Evolutionary conservation across 2,113 vertebrate genomes (phyloP).

Genomic region (Progne subis): DNA sequence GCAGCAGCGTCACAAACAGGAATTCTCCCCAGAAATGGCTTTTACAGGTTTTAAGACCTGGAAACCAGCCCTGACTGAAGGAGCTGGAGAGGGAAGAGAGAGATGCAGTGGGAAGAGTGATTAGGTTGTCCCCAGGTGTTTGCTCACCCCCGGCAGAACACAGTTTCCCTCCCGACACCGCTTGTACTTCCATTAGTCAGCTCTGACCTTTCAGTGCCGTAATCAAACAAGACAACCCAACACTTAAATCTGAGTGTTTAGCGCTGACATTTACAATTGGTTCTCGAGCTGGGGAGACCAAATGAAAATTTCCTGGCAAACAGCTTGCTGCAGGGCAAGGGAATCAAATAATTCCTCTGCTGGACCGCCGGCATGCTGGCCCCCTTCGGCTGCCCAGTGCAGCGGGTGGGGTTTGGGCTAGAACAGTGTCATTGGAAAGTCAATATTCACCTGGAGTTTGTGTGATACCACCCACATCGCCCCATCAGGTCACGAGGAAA

Average conservation of each 20-base stretch:
- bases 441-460: slow-evolving; percentile 45
- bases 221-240: slow-evolving; percentile 72
- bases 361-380: background rate
- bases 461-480: background rate
- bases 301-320: slow-evolving; percentile 67
- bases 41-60: background rate
- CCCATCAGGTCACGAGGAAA: background rate
- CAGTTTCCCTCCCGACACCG: slow-evolving; percentile 30
- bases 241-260: slow-evolving; percentile 61
- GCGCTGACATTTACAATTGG: slow-evolving; percentile 69
- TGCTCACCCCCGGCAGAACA: slow-evolving; percentile 45
- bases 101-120: slow-evolving; percentile 26
- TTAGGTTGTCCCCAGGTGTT: slow-evolving; percentile 58
- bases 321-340: slow-evolving; percentile 20
- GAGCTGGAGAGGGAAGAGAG: background rate
- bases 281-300: slow-evolving; percentile 33
- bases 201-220: slow-evolving; percentile 65
- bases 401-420: background rate
- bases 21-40: background rate
- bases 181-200: slow-evolving; percentile 67
- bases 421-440: background rate
- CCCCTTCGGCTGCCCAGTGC: background rate
- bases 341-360: slow-evolving; percentile 60
- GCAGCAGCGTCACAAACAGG: fast-evolving
- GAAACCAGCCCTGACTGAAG: background rate